Percentiles rank a stretch among this genome's conserved stretches.
These are phyloP conservation scores for Dinocampus coccinellae DNA, from an alignment of 2,888 invertebrate species.

Conservation along the genomic window DNA sequence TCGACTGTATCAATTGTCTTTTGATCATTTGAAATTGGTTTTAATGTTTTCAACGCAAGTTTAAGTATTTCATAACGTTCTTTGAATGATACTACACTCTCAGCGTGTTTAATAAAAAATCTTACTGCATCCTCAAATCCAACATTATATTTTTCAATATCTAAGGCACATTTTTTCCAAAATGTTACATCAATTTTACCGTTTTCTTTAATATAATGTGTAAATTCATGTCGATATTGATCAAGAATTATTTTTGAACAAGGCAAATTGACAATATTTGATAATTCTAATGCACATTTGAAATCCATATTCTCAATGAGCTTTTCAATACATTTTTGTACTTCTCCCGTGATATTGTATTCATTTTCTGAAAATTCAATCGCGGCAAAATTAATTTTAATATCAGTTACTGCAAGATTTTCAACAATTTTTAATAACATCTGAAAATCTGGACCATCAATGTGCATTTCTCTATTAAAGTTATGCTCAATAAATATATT, in stretches of 20 bases:
- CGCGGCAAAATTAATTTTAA: constrained; percentile 72
- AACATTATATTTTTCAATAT: constrained; percentile 75
- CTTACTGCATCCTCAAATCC: constrained; percentile 75
- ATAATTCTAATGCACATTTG: constrained; percentile 74
- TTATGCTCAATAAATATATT: constrained; percentile 60
- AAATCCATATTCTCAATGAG: constrained; percentile 72
- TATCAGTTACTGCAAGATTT: constrained; percentile 73
- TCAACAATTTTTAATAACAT: constrained; percentile 71
- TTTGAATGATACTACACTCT: constrained; percentile 67
- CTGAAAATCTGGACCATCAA: constrained; percentile 69
- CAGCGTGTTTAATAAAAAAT: constrained; percentile 75
- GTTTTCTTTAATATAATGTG: constrained; percentile 69
- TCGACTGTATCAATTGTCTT: constrained; percentile 60
- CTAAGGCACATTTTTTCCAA: constrained; percentile 75
- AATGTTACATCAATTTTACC: constrained; percentile 61
- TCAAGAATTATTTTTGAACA: constrained; percentile 60
- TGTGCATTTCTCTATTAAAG: constrained; percentile 55
- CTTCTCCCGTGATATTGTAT: constrained; percentile 71
- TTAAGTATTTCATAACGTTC: constrained; percentile 64
- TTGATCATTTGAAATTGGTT: constrained; percentile 52
- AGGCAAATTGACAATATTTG: constrained; percentile 64
- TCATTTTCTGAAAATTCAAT: constrained; percentile 70
- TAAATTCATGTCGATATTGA: constrained; percentile 64
- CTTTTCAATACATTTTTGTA: constrained; percentile 72
- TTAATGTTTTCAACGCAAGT: constrained; percentile 60